phyloP scores from a whole-genome alignment of 2,797 vertebrate species.

The Siniperca obscura region DNA sequence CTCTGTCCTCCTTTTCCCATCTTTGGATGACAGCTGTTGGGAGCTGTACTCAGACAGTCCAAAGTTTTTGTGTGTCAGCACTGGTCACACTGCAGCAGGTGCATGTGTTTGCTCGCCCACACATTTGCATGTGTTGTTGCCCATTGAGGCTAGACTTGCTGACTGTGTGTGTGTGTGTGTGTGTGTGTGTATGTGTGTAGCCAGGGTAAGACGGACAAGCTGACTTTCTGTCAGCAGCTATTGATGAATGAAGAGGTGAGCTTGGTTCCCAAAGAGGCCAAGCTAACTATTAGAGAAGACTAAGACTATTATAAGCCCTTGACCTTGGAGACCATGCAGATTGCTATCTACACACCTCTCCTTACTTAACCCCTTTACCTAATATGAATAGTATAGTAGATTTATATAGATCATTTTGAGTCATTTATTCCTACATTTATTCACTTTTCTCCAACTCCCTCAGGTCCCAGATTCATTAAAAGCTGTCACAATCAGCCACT shows the following conservation, averaged over 20 bases:
- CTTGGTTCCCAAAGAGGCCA: slow-evolving; percentile 33
- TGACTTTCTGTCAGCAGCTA: slow-evolving; percentile 71
- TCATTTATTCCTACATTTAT: not conserved
- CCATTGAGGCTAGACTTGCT: slow-evolving; percentile 65
- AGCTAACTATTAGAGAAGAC: slow-evolving; percentile 19
- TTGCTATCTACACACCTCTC: slow-evolving; percentile 5
- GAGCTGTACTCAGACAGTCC: slow-evolving; percentile 63
- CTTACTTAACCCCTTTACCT: slow-evolving; percentile 24
- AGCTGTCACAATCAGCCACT: not conserved
- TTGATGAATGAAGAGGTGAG: slow-evolving; percentile 68
- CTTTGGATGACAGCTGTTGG: slow-evolving; percentile 66
- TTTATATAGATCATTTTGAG: not conserved
- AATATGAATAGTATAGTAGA: not conserved
- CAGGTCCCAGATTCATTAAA: not conserved
- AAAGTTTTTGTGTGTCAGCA: slow-evolving; percentile 68
- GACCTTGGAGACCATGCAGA: slow-evolving; percentile 22
- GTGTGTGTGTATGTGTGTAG: slow-evolving; percentile 15
- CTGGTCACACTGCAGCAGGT: slow-evolving; percentile 69
- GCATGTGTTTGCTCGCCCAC: slow-evolving; percentile 51
- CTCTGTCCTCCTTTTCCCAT: slow-evolving; percentile 10
- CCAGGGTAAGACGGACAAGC: slow-evolving; percentile 43
- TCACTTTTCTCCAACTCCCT: not conserved
- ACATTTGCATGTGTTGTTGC: slow-evolving; percentile 53
- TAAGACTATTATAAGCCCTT: slow-evolving; percentile 37
- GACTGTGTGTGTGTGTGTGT: slow-evolving; percentile 38